Evolutionary conservation across 2,797 vertebrate species (phyloP), one percentile per base, ranked within the genome.

Genomic region (Mormyrus hasselquistii): DNA sequence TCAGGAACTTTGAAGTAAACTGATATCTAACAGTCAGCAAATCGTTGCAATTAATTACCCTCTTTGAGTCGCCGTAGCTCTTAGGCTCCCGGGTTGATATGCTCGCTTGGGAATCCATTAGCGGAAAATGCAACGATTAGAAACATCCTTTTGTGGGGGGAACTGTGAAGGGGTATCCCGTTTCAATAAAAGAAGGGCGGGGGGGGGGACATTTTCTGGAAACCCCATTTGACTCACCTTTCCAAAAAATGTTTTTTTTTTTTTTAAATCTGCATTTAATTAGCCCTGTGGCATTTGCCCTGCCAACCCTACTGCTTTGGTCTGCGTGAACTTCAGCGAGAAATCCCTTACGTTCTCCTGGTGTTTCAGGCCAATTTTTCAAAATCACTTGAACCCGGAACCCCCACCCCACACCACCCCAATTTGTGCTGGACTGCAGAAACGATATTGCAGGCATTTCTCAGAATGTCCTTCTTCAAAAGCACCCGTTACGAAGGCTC

Each of bases 221-320:
- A 88, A 86, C 87, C 87, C 65, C 49, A 44, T 55, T 88, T 86
- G 87, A 88, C 59, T 90, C 89, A 90, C 87, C 89, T 90, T 90
- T 88, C 59, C 47, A 82, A 88, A 88, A 84, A 22, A 16, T 29
- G 25, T 29, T 29, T 29, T 29, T 29, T 29, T 29, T 3, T 34
- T 62, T 49, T 50, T 52, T 3, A 76, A 86, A 76, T 69, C 89
- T 90, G 87, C 14, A 12, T 86, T 86, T 87, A 76, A 88, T 90
- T 88, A 90, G 38, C 52, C 49, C 22, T 49, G 82, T n/a, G 38
- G 79, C 82, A 85, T 89, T 62, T 57, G 79, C 57, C 52, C 73
- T 57, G 10, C 76, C 44, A 44, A 16, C 12, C 87, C 22, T 53
- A 25, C 86, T 25, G 47, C 73, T 69, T 59, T 53, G 86, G 62